Evolutionary conservation across 35 echinoderm and acorn worm genomes (phyloP).

Genomic region (Apostichopus californicus): DNA sequence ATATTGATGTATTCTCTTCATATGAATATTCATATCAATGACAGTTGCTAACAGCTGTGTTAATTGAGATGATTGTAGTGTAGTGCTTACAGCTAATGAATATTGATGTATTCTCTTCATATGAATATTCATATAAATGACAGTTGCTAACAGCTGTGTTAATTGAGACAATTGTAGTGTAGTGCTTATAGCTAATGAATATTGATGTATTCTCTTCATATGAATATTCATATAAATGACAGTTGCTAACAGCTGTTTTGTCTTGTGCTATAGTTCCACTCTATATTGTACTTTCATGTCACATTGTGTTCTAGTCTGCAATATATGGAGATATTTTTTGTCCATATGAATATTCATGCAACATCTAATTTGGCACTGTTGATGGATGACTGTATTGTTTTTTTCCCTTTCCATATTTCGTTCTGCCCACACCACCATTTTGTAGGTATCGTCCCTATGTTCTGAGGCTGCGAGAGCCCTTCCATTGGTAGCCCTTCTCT

Average conservation of each 20-base stretch:
- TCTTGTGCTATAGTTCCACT: neutral
- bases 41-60: neutral
- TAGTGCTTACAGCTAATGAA: neutral
- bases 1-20: neutral
- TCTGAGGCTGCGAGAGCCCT: constrained; percentile 28
- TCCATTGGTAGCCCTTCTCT: constrained; percentile 12
- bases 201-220: neutral
- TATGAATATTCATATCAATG: neutral
- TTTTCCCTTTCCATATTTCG: neutral
- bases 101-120: neutral
- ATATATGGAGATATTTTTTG: too few relatives aligned
- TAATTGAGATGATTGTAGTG: neutral
- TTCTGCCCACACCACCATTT: neutral
- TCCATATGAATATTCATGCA: too few relatives aligned
- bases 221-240: neutral
- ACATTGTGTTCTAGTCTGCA: neutral
- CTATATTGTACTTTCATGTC: neutral
- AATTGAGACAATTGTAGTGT: neutral
- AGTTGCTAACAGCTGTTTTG: neutral
- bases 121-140: neutral
- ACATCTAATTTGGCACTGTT: neutral
- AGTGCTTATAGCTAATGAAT: neutral
- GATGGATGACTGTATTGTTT: neutral
- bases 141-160: neutral
- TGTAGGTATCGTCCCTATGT: neutral